Evolutionary conservation across 2,888 invertebrate species (phyloP), one percentile per base, ranked within the genome.

Genomic region (Oegoconia quadripuncta): DNA sequence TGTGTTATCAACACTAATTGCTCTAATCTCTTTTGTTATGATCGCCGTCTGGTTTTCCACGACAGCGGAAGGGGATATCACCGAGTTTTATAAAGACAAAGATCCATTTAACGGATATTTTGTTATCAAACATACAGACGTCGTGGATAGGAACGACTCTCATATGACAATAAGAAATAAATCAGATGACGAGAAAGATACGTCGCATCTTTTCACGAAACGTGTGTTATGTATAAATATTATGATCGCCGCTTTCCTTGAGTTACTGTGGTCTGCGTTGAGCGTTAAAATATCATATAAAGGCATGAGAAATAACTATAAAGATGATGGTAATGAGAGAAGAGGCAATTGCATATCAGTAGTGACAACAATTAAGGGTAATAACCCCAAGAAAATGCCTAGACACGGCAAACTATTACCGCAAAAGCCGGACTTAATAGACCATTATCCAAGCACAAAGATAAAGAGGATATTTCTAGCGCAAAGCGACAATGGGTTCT

Each of bases 301-400:
- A 46, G 92, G 92, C 15, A 91, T 92, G 91, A 86, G 69, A 41
- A 90, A 87, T 43, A 79, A 73, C 26, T 91, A 91, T 52, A 89
- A 89, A 39, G 89, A 90, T n/a, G 89, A 89, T 14, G 74, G 76
- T 2, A 59, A 69, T 13, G 74, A 82, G 9, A 61, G 81, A n/a
- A 67, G 84, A 39, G 82, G 88, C 1, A 88, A 89, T 34, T 83
- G 86, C 29, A 74, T 90, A 16, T 86, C 88, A 20, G 88, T 90
- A 0, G 88, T 88, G 1, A 89, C 89, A 0, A 86, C 86, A 42
- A 83, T 86, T n/a, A 90, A 89, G 64, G 89, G 89, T 0, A 89
- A 88, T 37, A 88, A 82, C 37, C 70, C 77, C 0, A 67, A 71
- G 39, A 80, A 79, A 44, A 40, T 76, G 18, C 75, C 78, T 0